Base-by-base conservation (phyloP, 2,113 vertebrate genomes). In the Pseudonaja textilis region DNA sequence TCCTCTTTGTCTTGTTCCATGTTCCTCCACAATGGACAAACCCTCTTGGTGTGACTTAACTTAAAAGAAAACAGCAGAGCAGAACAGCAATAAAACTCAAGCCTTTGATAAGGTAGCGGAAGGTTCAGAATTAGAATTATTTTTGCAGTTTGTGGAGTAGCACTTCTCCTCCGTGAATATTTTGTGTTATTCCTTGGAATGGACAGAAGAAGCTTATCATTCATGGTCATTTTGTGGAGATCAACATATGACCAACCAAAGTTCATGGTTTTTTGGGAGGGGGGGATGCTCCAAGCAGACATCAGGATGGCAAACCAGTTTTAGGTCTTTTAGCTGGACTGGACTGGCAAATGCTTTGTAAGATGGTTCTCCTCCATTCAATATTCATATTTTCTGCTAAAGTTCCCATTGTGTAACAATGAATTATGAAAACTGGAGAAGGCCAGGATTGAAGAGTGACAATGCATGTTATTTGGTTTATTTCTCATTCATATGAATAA, bases 371-470 rank as follows among this genome's bases (percentile, higher is more conserved):
- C 22, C 5, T 42, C 55, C 23, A 61, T 45, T 47, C 52, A 45
- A 90, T 54, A 22, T 54, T 90, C 22, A 1, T 34, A 25, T 85
- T 85, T 91, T 55, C n/a, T 42, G 16, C 45, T 55, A 34, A 55
- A 56, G 25, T 91, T 25, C n/a, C n/a, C 34, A 22, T 25, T n/a
- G 50, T 54, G 22, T 34, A 45, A 2, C 4, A 39, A 42, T 55
- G 86, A 88, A 61, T 96, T 93, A 90, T 88, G 89, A 95, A 94
- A 61, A 85, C 90, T 95, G 87, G 85, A 91, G 93, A 92, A 96
- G 89, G 52, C 92, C 92, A 64, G 26, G 16, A 23, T 89, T 95
- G 18, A 91, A 91, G 92, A 56, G 34, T 93, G 91, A 56, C 18
- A 89, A 45, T 61, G 47, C 45, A 22, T 4, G 34, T 94, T 94